A percentile compares a stretch with the other conserved stretches of the same genome.
Evolutionary conservation across 2,797 vertebrate species (phyloP).

Genomic region (Cetoscarus ocellatus): DNA sequence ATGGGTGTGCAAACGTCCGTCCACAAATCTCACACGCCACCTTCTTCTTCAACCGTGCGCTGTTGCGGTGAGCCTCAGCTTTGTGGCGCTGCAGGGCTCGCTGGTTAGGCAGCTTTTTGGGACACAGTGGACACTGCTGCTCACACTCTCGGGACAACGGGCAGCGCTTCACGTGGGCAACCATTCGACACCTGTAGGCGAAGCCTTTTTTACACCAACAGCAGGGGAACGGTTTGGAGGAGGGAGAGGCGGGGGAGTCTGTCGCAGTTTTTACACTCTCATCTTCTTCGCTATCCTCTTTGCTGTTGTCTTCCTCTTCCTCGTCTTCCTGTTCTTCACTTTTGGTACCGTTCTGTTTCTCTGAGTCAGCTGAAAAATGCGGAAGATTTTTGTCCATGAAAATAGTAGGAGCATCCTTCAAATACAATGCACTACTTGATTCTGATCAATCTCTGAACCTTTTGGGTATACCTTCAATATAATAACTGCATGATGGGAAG

Average conservation of each 20-base stretch:
- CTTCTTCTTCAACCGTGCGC: slow-evolving; percentile 82
- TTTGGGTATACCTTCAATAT: too few relatives aligned
- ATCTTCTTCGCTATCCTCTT: slow-evolving; percentile 32
- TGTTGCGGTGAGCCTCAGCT: slow-evolving; percentile 73
- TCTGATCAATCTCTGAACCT: too few relatives aligned
- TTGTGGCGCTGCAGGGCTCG: slow-evolving; percentile 86
- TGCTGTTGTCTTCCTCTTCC: slow-evolving; percentile 26
- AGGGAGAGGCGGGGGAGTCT: slow-evolving; percentile 8
- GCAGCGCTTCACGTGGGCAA: slow-evolving; percentile 88
- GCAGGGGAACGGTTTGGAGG: slow-evolving; percentile 84
- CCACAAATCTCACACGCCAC: slow-evolving; percentile 89
- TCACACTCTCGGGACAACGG: slow-evolving; percentile 78
- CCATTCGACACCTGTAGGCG: slow-evolving; percentile 88
- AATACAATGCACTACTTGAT: too few relatives aligned
- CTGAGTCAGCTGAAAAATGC: slow-evolving; percentile 16
- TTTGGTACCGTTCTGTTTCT: slow-evolving; percentile 8
- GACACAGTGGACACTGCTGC: slow-evolving; percentile 82
- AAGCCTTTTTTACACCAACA: slow-evolving; percentile 89
- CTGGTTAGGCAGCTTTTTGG: slow-evolving; percentile 67
- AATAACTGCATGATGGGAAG: too few relatives aligned
- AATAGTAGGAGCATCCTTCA: too few relatives aligned
- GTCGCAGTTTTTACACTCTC: slow-evolving; percentile 5
- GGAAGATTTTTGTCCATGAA: neutral
- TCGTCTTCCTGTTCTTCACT: slow-evolving; percentile 22
- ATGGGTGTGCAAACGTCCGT: slow-evolving; percentile 90